These are phyloP conservation scores for Onychostoma macrolepis DNA, from an alignment of 2,113 vertebrate species.

Conservation along the genomic window DNA sequence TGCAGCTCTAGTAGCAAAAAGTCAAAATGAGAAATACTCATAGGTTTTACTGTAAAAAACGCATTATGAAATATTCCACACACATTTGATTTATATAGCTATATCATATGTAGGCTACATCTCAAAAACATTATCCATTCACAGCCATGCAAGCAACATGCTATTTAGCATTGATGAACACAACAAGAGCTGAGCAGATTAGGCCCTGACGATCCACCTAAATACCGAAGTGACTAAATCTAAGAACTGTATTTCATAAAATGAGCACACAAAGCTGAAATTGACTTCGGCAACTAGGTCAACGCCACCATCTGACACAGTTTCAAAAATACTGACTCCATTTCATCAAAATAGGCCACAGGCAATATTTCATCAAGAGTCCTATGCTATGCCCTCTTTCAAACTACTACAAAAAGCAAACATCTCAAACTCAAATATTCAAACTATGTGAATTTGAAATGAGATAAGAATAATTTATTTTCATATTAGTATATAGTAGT, in stretches of 20 bases:
- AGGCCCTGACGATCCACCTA: neutral
- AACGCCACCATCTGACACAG: conserved; percentile 31
- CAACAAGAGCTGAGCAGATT: neutral
- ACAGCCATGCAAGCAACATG: neutral
- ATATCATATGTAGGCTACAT: neutral
- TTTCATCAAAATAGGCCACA: conserved; percentile 60
- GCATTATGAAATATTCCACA: neutral
- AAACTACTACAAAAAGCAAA: neutral
- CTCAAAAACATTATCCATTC: neutral
- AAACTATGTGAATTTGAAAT: neutral
- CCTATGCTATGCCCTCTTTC: neutral
- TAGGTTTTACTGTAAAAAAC: neutral
- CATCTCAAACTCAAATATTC: neutral
- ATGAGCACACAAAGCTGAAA: conserved; percentile 24
- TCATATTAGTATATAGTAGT: neutral
- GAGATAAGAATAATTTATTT: neutral
- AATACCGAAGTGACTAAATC: neutral
- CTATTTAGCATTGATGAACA: neutral
- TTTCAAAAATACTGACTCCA: conserved; percentile 6
- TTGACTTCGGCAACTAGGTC: conserved; percentile 44
- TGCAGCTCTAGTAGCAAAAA: neutral
- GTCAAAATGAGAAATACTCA: neutral
- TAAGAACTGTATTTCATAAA: conserved; percentile 1
- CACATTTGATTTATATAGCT: neutral
- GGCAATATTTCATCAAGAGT: conserved; percentile 64